Conservation (phyloP, 2,797 vertebrate genomes). For the Typhlichthys subterraneus region DNA sequence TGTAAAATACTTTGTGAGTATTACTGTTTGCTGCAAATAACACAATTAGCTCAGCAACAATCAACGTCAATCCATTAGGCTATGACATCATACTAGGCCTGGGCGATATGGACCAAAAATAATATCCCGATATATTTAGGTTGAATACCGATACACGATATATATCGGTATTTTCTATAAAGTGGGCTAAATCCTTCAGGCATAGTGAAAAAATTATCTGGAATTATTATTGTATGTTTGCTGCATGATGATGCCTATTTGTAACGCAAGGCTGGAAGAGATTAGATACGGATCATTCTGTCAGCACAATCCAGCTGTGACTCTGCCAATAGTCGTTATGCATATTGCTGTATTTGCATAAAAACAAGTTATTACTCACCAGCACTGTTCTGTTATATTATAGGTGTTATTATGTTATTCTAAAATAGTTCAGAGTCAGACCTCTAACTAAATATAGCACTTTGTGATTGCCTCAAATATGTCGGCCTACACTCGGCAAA, state of each 20-base stretch:
- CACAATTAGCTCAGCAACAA: background rate
- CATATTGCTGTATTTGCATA: slow-evolving; percentile 11
- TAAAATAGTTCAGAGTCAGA: slow-evolving; percentile 6
- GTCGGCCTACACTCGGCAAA: no score
- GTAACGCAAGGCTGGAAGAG: slow-evolving; percentile 1
- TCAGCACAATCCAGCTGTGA: slow-evolving; percentile 2
- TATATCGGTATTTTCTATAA: no score
- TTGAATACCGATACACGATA: no score
- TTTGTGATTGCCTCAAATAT: slow-evolving; percentile 10
- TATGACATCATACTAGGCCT: no score
- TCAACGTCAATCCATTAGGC: background rate
- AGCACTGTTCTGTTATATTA: slow-evolving; percentile 30
- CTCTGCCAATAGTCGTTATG: slow-evolving; percentile 1
- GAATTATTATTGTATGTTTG: no score
- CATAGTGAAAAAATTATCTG: no score
- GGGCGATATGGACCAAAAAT: no score
- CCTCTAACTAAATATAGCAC: slow-evolving; percentile 32
- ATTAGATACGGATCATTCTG: slow-evolving; percentile 12
- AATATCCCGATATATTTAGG: no score
- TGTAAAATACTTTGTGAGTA: background rate
- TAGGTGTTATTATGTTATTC: slow-evolving; percentile 28
- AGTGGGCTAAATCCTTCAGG: no score
- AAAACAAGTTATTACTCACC: slow-evolving; percentile 33
- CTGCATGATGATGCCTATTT: background rate
- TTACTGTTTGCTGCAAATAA: background rate